Conservation (phyloP, 2,888 invertebrate species). For the Galerucella calmariensis region DNA sequence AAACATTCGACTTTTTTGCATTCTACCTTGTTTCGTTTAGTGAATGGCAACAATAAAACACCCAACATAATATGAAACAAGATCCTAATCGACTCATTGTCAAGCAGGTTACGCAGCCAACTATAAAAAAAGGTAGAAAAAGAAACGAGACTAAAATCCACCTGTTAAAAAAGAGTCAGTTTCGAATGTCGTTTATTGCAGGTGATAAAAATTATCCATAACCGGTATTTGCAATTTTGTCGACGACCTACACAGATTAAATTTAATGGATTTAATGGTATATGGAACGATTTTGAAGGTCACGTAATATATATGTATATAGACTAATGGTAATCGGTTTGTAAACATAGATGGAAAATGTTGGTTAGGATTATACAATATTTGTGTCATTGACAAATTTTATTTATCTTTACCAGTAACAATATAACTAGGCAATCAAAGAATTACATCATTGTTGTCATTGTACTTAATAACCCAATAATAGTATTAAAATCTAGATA, state of each 20-base stretch:
- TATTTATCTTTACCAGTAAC: neutral
- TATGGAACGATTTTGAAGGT: constrained; percentile 35
- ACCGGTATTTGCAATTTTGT: constrained; percentile 33
- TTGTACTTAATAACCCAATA: no score
- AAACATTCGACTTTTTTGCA: neutral
- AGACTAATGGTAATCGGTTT: constrained; percentile 6
- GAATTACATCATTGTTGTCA: no score
- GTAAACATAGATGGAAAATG: constrained; percentile 1
- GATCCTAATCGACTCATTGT: constrained; percentile 2
- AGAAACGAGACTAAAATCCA: constrained; percentile 24
- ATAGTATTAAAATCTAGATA: no score
- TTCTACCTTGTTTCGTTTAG: constrained; percentile 1
- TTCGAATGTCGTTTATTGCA: constrained; percentile 30
- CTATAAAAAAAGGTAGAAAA: neutral
- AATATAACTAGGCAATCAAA: no score
- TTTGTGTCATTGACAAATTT: neutral
- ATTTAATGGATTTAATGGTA: constrained; percentile 34
- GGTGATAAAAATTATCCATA: constrained; percentile 32
- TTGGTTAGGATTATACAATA: neutral
- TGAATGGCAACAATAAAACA: constrained; percentile 1
- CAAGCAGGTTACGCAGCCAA: neutral
- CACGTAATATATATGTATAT: neutral
- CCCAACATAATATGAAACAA: neutral
- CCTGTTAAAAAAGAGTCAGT: constrained; percentile 35
- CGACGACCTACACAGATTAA: constrained; percentile 35